Evolutionary conservation across 2,113 vertebrate genomes (phyloP).

Genomic region (Psittacus erithacus): DNA sequence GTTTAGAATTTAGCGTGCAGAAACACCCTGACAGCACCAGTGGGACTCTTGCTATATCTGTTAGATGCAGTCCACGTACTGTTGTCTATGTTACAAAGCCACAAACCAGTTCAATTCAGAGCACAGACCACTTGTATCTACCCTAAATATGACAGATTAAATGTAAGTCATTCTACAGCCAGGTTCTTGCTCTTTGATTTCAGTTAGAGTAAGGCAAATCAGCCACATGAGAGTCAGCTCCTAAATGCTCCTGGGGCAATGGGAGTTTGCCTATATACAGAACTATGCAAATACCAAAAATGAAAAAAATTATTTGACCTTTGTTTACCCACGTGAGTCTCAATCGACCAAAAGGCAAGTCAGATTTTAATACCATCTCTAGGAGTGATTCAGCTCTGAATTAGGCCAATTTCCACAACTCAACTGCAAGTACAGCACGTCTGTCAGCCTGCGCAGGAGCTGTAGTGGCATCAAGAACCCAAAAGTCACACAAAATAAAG

Average conservation of each 20-base stretch:
- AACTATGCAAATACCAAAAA: neutral
- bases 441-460: neutral
- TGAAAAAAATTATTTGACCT: constrained; percentile 32
- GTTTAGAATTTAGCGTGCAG: neutral
- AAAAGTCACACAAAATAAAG: neutral
- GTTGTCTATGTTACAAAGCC: neutral
- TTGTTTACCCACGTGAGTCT: neutral
- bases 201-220: constrained; percentile 15
- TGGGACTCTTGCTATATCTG: neutral
- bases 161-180: neutral
- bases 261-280: neutral
- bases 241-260: neutral
- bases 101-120: neutral
- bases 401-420: neutral
- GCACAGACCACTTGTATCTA: neutral
- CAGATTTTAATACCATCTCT: constrained; percentile 43
- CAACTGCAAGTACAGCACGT: neutral
- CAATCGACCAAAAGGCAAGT: neutral
- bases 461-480: neutral
- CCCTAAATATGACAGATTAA: neutral
- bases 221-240: constrained; percentile 12
- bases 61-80: neutral
- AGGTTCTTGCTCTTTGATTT: constrained; percentile 18
- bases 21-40: neutral
- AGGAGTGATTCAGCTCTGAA: constrained; percentile 33